These are phyloP conservation scores for Urechis unicinctus DNA, from an alignment of 2,888 invertebrate species.

Conservation along the genomic window DNA sequence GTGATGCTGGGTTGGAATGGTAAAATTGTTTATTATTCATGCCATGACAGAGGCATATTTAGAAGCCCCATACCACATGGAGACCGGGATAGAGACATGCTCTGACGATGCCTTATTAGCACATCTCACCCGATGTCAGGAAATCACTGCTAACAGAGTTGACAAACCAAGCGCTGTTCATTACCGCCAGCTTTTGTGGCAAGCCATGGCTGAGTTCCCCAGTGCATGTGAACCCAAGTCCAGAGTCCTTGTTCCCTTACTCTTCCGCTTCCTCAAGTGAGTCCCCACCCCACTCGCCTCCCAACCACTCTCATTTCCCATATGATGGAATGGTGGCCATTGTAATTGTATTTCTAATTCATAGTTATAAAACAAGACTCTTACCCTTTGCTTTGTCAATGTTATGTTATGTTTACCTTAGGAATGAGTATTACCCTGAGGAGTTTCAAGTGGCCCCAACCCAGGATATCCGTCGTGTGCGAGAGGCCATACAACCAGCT, in stretches of 20 bases:
- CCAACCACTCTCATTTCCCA: too few relatives aligned
- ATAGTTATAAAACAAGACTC: not conserved
- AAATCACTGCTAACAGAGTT: not conserved
- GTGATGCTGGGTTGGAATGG: too few relatives aligned
- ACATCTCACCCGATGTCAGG: too few relatives aligned
- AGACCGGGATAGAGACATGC: too few relatives aligned
- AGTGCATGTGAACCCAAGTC: conserved; percentile 74
- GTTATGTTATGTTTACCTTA: conserved; percentile 16
- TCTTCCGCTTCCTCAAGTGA: conserved; percentile 72
- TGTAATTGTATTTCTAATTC: too few relatives aligned
- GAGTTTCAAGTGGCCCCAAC: conserved; percentile 30
- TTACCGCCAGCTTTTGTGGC: conserved; percentile 75
- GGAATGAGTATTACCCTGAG: conserved; percentile 41
- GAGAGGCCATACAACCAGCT: conserved; percentile 36
- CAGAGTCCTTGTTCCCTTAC: conserved; percentile 70
- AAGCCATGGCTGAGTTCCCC: conserved; percentile 67
- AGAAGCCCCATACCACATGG: too few relatives aligned
- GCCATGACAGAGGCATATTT: too few relatives aligned
- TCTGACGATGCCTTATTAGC: too few relatives aligned
- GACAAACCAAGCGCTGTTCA: conserved; percentile 62
- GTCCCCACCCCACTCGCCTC: too few relatives aligned
- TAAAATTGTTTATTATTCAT: too few relatives aligned
- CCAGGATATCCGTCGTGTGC: conserved; percentile 38
- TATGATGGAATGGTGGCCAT: too few relatives aligned
- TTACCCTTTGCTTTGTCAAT: not conserved